A percentile compares a stretch with the other conserved stretches of the same genome.
Evolutionary conservation across 1,140 invertebrate genomes (phyloP).

Genomic region (Pogonognathellus flavescens): DNA sequence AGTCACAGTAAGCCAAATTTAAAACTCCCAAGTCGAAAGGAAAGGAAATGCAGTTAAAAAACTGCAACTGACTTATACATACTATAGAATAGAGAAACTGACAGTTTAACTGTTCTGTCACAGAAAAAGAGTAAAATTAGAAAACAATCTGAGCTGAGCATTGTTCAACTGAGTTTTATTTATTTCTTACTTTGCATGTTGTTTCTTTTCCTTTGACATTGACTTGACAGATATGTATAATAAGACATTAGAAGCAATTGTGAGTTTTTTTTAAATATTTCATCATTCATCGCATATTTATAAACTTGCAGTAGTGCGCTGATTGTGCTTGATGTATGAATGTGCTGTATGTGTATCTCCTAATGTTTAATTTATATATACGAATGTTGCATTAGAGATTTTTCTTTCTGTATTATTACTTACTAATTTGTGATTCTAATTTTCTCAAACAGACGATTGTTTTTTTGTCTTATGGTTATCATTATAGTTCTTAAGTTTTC

Average conservation of each 20-base stretch:
- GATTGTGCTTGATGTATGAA: too few relatives aligned
- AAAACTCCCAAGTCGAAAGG: neutral
- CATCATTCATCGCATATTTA: too few relatives aligned
- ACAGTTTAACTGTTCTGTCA: neutral
- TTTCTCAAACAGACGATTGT: too few relatives aligned
- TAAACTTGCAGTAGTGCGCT: too few relatives aligned
- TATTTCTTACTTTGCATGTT: neutral
- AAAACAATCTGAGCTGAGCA: neutral
- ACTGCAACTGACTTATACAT: too few relatives aligned
- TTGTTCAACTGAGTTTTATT: slow-evolving; percentile 16
- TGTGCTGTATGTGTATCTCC: too few relatives aligned
- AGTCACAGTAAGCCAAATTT: neutral
- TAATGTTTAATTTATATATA: too few relatives aligned
- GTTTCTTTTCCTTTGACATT: slow-evolving; percentile 1
- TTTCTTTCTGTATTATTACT: too few relatives aligned
- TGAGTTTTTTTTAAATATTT: too few relatives aligned
- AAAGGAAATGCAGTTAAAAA: neutral
- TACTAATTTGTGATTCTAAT: too few relatives aligned
- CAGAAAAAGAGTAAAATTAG: slow-evolving; percentile 10
- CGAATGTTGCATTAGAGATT: too few relatives aligned
- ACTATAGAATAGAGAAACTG: neutral
- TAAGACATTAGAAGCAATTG: too few relatives aligned
- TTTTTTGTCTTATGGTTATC: neutral
- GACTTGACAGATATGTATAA: slow-evolving; percentile 15
- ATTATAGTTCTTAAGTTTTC: neutral